These are phyloP conservation scores for Drosophila anceps DNA, from an alignment of 2,888 invertebrate species.

Conservation along the genomic window DNA sequence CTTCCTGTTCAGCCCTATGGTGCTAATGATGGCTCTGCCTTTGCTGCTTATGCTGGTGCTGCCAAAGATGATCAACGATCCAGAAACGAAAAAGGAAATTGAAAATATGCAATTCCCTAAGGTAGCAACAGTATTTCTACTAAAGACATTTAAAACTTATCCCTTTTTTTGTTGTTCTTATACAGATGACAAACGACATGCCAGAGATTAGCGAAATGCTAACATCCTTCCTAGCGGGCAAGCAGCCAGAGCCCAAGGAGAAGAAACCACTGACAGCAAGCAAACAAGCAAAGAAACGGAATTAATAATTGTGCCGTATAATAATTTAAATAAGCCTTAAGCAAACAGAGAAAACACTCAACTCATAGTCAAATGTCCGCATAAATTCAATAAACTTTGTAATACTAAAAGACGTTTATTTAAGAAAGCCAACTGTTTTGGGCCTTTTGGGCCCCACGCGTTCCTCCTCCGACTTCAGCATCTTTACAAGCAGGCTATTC, in stretches of 20 bases:
- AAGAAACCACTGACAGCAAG: constrained; percentile 80
- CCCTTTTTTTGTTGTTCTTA: constrained; percentile 62
- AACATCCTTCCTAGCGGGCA: constrained; percentile 93
- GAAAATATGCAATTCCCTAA: constrained; percentile 91
- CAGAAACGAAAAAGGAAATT: constrained; percentile 98
- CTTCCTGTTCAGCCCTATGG: constrained; percentile 98
- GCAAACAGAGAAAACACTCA: constrained; percentile 28
- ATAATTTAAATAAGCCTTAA: constrained; percentile 42
- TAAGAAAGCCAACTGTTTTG: constrained; percentile 83
- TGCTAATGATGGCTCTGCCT: constrained; percentile 98
- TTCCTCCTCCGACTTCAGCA: constrained; percentile 88
- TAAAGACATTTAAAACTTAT: not conserved
- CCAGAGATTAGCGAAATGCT: constrained; percentile 98
- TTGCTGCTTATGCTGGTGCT: constrained; percentile 95
- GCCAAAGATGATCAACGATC: constrained; percentile 99
- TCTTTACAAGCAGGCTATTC: constrained; percentile 89
- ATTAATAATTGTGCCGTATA: constrained; percentile 62
- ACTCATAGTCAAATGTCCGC: constrained; percentile 51
- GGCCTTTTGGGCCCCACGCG: constrained; percentile 81
- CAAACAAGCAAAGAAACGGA: constrained; percentile 84
- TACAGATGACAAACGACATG: constrained; percentile 93
- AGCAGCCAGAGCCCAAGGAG: constrained; percentile 85
- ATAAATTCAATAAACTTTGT: constrained; percentile 47
- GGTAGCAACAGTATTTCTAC: constrained; percentile 51
- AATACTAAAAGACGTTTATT: constrained; percentile 60